Conservation (phyloP, 1,140 invertebrate species). For the Tyrophagus putrescentiae region DNA sequence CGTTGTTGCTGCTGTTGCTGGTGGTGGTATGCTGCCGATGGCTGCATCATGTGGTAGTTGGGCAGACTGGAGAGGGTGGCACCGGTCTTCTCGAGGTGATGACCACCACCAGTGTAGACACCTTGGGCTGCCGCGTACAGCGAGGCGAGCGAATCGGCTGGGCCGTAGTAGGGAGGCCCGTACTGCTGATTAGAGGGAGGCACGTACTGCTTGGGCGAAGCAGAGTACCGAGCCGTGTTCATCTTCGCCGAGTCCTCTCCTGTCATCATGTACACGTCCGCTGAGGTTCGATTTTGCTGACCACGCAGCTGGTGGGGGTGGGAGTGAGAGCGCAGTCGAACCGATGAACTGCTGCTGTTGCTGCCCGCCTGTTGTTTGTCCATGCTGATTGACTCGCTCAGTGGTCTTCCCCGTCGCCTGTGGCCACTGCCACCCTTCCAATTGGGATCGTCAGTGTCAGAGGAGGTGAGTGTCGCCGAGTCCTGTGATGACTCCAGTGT, state of each 20-base stretch:
- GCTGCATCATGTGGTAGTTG: not conserved
- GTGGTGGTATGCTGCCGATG: not conserved
- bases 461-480: not conserved
- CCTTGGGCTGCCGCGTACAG: no score
- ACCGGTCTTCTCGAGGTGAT: no score
- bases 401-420: not conserved
- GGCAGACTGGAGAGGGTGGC: no score
- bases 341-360: not conserved
- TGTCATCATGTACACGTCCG: no score
- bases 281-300: no score
- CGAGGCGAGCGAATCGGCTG: no score
- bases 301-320: not conserved
- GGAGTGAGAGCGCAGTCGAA: not conserved
- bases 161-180: no score
- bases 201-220: no score
- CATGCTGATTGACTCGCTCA: slow-evolving; percentile 7
- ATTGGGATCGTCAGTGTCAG: not conserved
- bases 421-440: not conserved
- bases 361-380: not conserved
- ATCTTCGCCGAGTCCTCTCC: no score
- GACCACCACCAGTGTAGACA: no score
- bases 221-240: no score
- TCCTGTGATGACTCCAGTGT: not conserved
- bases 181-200: no score
- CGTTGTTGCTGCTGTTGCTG: not conserved